phyloP scores from a whole-genome alignment of 2,888 invertebrate genomes.

The Aquatica leii region DNA sequence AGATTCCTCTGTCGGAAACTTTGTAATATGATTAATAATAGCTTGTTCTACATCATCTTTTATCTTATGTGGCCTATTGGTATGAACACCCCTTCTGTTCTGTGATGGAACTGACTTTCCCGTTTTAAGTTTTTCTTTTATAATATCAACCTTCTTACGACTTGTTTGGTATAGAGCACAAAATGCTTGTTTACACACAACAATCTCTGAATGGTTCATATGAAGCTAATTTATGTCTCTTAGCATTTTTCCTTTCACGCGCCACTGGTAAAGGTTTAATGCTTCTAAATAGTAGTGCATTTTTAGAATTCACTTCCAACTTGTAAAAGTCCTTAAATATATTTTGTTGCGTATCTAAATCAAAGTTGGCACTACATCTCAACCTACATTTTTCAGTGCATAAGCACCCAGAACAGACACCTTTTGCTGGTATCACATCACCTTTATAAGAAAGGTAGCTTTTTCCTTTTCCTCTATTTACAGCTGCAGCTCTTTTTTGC shows the following conservation, averaged over 20 bases:
- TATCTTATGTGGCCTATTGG: slow-evolving; percentile 20
- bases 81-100: slow-evolving; percentile 4
- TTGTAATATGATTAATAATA: slow-evolving; percentile 7
- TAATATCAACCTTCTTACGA: slow-evolving; percentile 11
- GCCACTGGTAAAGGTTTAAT: neutral
- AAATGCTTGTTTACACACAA: slow-evolving; percentile 17
- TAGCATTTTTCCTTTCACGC: slow-evolving; percentile 1
- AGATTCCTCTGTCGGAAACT: slow-evolving; percentile 17
- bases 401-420: neutral
- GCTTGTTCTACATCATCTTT: neutral
- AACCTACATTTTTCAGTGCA: slow-evolving; percentile 12
- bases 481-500: slow-evolving; percentile 1
- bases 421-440: slow-evolving; percentile 8
- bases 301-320: slow-evolving; percentile 10
- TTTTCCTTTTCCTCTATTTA: slow-evolving; percentile 14
- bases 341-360: neutral
- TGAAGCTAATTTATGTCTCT: neutral
- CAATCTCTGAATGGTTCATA: neutral
- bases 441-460: slow-evolving; percentile 9
- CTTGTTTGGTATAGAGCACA: slow-evolving; percentile 17
- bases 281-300: slow-evolving; percentile 7
- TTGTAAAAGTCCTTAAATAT: slow-evolving; percentile 8
- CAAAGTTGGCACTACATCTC: slow-evolving; percentile 11
- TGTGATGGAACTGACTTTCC: slow-evolving; percentile 1
- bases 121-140: slow-evolving; percentile 5